Percentiles rank a stretch among this genome's conserved stretches.
phyloP scores from a whole-genome alignment of 2,113 vertebrate genomes.

The Vombatus ursinus region DNA sequence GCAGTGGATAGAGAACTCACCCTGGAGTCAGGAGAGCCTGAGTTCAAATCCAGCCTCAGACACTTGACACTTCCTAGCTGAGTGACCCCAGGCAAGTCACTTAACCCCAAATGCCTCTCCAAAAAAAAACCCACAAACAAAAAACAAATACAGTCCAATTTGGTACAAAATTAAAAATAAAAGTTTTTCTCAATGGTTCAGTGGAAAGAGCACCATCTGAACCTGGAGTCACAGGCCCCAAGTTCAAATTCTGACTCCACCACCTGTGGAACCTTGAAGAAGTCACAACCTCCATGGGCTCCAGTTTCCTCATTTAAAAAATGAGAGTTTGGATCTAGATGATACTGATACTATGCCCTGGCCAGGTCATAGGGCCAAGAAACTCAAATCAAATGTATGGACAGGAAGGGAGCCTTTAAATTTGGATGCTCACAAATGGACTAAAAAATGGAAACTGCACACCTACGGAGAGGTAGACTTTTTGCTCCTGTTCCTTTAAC shows the following conservation, averaged over 20 bases:
- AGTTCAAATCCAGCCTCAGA: no score
- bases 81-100: no score
- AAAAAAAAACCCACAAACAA: no score
- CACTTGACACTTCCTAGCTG: no score
- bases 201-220: not conserved
- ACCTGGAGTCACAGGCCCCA: not conserved
- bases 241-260: not conserved
- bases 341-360: not conserved
- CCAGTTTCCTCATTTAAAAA: not conserved
- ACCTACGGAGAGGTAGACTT: not conserved
- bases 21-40: no score
- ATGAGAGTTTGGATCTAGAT: not conserved
- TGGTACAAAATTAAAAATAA: not conserved
- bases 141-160: not conserved
- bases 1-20: no score
- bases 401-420: not conserved
- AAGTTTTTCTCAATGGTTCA: not conserved
- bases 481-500: not conserved
- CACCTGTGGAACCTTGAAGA: not conserved
- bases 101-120: no score
- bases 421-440: not conserved
- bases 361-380: not conserved
- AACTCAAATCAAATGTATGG: not conserved
- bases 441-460: no score
- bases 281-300: not conserved